phyloP scores from a whole-genome alignment of 2,888 invertebrate species.

The Cotesia congregata region DNA sequence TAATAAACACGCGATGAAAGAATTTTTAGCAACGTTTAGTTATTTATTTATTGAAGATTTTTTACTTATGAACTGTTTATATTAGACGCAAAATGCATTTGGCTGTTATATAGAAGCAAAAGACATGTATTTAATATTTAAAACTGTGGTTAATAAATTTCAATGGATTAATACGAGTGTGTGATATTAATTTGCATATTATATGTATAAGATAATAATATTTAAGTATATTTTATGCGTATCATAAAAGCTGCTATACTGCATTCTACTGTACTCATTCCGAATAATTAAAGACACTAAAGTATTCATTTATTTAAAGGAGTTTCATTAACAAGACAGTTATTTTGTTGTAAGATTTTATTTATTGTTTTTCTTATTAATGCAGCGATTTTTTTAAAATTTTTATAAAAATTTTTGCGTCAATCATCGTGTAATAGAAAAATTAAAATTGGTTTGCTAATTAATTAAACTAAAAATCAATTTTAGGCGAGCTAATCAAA shows the following conservation, averaged over 20 bases:
- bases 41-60: background rate
- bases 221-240: slow-evolving; percentile 26
- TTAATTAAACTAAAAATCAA: too few relatives aligned
- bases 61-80: background rate
- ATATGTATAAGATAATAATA: slow-evolving; percentile 12
- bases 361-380: background rate
- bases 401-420: too few relatives aligned
- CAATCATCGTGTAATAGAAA: too few relatives aligned
- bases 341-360: background rate
- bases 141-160: background rate
- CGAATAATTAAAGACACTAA: slow-evolving; percentile 24
- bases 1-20: background rate
- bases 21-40: background rate
- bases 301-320: slow-evolving; percentile 14
- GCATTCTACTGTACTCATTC: slow-evolving; percentile 25
- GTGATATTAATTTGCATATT: slow-evolving; percentile 1
- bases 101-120: background rate
- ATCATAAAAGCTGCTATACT: slow-evolving; percentile 26
- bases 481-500: too few relatives aligned
- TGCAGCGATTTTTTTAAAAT: background rate
- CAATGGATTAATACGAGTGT: background rate
- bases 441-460: too few relatives aligned
- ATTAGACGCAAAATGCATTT: background rate
- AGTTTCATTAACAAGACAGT: background rate
- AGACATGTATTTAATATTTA: background rate